Percentiles rank a stretch among this genome's conserved stretches.
Evolutionary conservation across 1,140 invertebrate genomes (phyloP).

Genomic region (Bombus cullumanus): DNA sequence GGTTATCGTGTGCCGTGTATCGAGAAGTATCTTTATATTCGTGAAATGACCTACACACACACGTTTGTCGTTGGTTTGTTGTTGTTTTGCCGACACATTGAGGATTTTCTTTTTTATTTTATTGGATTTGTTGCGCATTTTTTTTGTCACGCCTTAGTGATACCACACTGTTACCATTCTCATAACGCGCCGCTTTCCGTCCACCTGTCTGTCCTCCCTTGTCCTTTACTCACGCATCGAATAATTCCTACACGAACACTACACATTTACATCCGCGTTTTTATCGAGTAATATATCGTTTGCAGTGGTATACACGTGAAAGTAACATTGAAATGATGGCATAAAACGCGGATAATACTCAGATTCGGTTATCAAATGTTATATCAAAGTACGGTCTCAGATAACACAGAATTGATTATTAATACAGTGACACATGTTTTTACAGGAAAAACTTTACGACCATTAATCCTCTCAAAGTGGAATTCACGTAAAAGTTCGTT

Average conservation of each 20-base stretch:
- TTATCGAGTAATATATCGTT: conserved; percentile 15
- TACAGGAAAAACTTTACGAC: not conserved
- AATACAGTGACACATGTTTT: not conserved
- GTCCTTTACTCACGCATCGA: not conserved
- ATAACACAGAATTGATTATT: not conserved
- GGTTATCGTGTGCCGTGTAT: conserved; percentile 82
- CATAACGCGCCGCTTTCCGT: conserved; percentile 39
- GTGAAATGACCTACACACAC: conserved; percentile 77
- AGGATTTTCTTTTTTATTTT: conserved; percentile 55
- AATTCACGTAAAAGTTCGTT: conserved; percentile 34
- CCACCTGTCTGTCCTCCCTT: not conserved
- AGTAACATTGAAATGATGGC: not conserved
- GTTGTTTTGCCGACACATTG: conserved; percentile 80
- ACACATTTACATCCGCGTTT: not conserved
- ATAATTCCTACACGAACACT: conserved; percentile 15
- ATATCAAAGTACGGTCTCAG: not conserved
- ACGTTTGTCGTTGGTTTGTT: conserved; percentile 82
- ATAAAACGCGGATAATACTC: conserved; percentile 9
- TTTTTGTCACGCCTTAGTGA: conserved; percentile 71
- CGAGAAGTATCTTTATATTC: conserved; percentile 78
- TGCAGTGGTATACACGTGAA: conserved; percentile 9
- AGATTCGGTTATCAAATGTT: not conserved
- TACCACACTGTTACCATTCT: conserved; percentile 64
- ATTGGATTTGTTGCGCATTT: conserved; percentile 77
- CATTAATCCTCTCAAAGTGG: conserved; percentile 12